Evolutionary conservation across 2,888 invertebrate species (phyloP), one percentile per base, ranked within the genome.

Genomic region (Venusia cambrica): DNA sequence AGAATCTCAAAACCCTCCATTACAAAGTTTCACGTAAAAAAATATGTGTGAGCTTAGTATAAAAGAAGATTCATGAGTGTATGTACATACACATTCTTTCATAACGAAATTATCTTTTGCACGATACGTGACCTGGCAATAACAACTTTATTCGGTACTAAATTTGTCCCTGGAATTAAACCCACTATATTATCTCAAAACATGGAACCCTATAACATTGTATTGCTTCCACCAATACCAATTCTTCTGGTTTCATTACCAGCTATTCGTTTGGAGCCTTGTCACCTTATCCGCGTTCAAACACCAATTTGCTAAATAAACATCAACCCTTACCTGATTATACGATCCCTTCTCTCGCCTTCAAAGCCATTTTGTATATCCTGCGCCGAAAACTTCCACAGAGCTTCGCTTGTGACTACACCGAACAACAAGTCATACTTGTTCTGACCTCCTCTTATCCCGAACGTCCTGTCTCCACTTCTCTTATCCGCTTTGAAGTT

Each of bases 371-470:
- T 92, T 73, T 94, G 92, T 61, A 94, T 92, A 69, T 95, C 95
- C 58, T 92, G 92, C 45, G 95, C 94, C 35, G 94, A 93, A 78
- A 98, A 95, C 78, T 94, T 92, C 92, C 96, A 95, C 57, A 97
- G 91, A 8, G 97, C 96, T 70, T 97, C 97, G 63, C 94, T 94
- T 34, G 95, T 95, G 44, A 97, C 97, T 30, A 97, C 96, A 19
- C 97, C 97, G 64, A 97, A 96, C 40, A 98, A 87, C 24, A 98
- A 89, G 78, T 95, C 95, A 81, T 95, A 96, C 56, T 92, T 90
- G 65, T 91, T 91, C 56, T 88, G 88, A 27, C 88, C 90, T 10
- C 87, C 87, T 49, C 85, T 73, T 57, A 88, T 88, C 8, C 85
- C 88, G 44, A 90, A 83, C 45, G 88, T 90, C 36, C 91, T 88